A percentile compares a stretch with the other conserved stretches of the same genome.
Evolutionary conservation across 1,140 invertebrate genomes (phyloP).

Genomic region (Notospermus geniculatus): DNA sequence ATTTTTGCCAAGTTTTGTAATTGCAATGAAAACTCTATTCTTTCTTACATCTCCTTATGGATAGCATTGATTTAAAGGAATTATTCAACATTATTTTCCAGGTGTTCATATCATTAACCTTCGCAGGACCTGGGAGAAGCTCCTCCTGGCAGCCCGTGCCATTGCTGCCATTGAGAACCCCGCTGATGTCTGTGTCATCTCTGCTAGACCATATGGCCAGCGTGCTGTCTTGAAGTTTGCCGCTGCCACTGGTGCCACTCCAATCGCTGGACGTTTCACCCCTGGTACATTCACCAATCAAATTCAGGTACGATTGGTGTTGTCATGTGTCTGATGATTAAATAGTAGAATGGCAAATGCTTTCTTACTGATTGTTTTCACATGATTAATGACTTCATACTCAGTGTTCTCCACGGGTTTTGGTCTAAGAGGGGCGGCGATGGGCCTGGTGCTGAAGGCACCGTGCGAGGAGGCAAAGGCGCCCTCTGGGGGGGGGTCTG

Average conservation of each 20-base stretch:
- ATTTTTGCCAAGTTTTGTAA: too few relatives aligned
- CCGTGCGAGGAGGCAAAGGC: too few relatives aligned
- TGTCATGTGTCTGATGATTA: not conserved
- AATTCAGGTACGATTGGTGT: slow-evolving; percentile 65
- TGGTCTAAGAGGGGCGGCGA: too few relatives aligned
- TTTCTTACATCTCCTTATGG: too few relatives aligned
- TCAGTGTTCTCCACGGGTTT: too few relatives aligned
- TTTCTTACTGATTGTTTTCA: not conserved
- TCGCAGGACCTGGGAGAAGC: slow-evolving; percentile 96
- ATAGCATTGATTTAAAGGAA: too few relatives aligned
- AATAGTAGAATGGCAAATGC: not conserved
- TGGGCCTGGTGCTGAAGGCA: too few relatives aligned
- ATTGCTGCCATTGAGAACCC: slow-evolving; percentile 98
- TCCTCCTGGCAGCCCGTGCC: slow-evolving; percentile 92
- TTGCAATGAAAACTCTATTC: not conserved
- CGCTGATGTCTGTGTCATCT: slow-evolving; percentile 95
- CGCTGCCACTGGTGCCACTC: slow-evolving; percentile 94
- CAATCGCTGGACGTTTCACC: slow-evolving; percentile 98
- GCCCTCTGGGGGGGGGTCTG: too few relatives aligned
- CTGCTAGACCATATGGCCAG: slow-evolving; percentile 91
- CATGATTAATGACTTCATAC: too few relatives aligned
- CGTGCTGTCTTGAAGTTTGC: slow-evolving; percentile 98
- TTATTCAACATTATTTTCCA: too few relatives aligned
- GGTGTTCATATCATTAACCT: slow-evolving; percentile 93
- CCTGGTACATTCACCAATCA: slow-evolving; percentile 98